Evolutionary conservation across 2,888 invertebrate species (phyloP), one percentile per base, ranked within the genome.

Genomic region (Pheosia gnoma): DNA sequence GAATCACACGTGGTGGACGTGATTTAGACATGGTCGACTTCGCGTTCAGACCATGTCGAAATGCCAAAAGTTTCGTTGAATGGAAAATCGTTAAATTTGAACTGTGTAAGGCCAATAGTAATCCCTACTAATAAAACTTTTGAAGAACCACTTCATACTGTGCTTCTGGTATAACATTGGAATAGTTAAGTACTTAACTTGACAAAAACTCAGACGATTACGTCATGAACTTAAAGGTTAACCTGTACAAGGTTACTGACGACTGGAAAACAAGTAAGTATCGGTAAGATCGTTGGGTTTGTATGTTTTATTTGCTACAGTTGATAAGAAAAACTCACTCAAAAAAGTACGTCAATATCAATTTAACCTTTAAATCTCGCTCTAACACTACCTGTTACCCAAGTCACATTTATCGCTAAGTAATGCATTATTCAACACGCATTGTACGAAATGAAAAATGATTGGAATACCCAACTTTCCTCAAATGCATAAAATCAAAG

Each of bases 381-480:
- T 67, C 68, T 72, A 74, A 71, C 72, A 64, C 57, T 61, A 71
- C 74, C 70, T 74, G 70, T 80, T 81, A 82, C 82, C 82, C 77
- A 83, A 79, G 67, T 70, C 65, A 69, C 63, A 71, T 66, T 69
- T 65, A 25, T 4, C n/a, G 47, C 5, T 11, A 47, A 60, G 59
- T 59, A 69, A 81, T 86, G 82, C 86, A 87, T 88, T 70, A 88
- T 86, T 84, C 82, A 88, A 75, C 60, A 65, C 66, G 57, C 70
- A 72, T 73, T 68, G 74, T 72, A 71, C 67, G 71, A 78, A 82
- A 81, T 80, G 77, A 81, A 78, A 82, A 81, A 83, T 79, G 71
- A 75, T 80, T 71, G 67, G 77, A 82, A 82, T 83, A 82, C 79
- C 64, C 66, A 77, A 76, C 71, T 80, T 83, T 81, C 75, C 74